A percentile compares a stretch with the other conserved stretches of the same genome.
Conservation (phyloP, 23 tunicate species). For the Diplosoma virens region DNA sequence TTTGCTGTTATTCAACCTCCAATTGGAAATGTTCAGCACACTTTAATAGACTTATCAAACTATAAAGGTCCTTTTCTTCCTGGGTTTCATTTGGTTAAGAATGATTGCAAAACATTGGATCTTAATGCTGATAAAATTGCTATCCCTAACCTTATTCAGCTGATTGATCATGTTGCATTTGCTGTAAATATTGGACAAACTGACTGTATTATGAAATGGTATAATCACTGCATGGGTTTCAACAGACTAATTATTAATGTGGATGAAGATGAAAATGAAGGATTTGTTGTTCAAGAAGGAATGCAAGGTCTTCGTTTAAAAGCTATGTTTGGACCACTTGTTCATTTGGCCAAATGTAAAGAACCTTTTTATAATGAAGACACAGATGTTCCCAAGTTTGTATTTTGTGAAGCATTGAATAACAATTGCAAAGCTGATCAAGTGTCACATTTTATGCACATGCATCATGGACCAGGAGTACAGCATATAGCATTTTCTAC, state of each 20-base stretch:
- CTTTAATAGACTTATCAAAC: conserved; percentile 62
- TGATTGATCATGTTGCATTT: conserved; percentile 80
- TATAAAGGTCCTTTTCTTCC: conserved; percentile 77
- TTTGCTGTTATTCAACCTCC: conserved; percentile 82
- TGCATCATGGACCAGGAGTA: conserved; percentile 60
- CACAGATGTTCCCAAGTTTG: conserved; percentile 33
- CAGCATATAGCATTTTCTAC: conserved; percentile 84
- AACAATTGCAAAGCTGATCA: conserved; percentile 6
- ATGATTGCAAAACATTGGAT: not conserved
- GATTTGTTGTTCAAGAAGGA: conserved; percentile 55
- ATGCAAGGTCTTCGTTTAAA: conserved; percentile 47
- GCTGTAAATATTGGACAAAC: conserved; percentile 40
- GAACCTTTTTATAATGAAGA: not conserved
- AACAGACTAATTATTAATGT: conserved; percentile 56
- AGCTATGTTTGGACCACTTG: conserved; percentile 24
- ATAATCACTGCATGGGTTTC: conserved; percentile 48
- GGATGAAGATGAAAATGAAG: conserved; percentile 55
- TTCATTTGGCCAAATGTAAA: not conserved
- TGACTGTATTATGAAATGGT: conserved; percentile 50
- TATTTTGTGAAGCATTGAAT: conserved; percentile 15
- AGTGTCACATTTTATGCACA: conserved; percentile 30
- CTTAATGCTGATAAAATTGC: too few relatives aligned
- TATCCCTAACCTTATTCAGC: conserved; percentile 7
- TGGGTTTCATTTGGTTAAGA: conserved; percentile 31
- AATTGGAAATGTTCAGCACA: conserved; percentile 83